These are phyloP conservation scores for Tenthredo notha DNA, from an alignment of 2,888 invertebrate genomes.

Conservation along the genomic window DNA sequence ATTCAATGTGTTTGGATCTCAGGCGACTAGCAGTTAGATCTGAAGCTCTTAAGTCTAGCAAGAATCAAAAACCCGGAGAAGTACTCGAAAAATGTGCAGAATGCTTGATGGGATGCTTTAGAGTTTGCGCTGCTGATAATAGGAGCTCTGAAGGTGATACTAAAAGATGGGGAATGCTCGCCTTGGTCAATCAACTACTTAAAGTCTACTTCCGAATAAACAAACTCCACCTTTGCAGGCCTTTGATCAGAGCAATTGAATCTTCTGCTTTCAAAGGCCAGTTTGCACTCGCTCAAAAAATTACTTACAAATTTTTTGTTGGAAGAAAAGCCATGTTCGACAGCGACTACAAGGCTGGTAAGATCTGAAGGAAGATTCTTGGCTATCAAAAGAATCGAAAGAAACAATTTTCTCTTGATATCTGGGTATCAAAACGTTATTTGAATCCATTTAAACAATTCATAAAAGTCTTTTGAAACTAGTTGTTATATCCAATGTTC, in stretches of 20 bases:
- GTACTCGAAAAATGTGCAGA: constrained; percentile 96
- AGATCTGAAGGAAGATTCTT: constrained; percentile 39
- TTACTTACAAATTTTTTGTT: constrained; percentile 98
- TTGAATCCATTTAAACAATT: neutral
- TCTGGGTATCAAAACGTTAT: neutral
- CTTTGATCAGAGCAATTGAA: constrained; percentile 97
- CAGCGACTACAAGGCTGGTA: constrained; percentile 92
- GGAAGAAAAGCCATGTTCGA: constrained; percentile 99
- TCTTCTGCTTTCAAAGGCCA: constrained; percentile 93
- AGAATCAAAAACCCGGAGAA: constrained; percentile 82
- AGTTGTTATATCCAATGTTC: neutral
- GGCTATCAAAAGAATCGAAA: neutral
- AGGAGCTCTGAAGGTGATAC: constrained; percentile 94
- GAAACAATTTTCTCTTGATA: neutral
- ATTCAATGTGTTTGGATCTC: constrained; percentile 92
- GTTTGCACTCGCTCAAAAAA: constrained; percentile 95
- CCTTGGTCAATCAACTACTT: constrained; percentile 97
- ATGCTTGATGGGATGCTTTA: constrained; percentile 94
- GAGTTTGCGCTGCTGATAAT: constrained; percentile 97
- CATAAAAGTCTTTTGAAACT: neutral
- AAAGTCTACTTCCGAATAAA: constrained; percentile 98
- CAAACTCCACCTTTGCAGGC: constrained; percentile 93
- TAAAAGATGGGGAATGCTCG: constrained; percentile 97
- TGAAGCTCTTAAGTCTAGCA: constrained; percentile 81
- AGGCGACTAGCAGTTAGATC: constrained; percentile 91